These are phyloP conservation scores for Peromyscus melanophrys DNA, from an alignment of 2,797 vertebrate species.

Conservation along the genomic window DNA sequence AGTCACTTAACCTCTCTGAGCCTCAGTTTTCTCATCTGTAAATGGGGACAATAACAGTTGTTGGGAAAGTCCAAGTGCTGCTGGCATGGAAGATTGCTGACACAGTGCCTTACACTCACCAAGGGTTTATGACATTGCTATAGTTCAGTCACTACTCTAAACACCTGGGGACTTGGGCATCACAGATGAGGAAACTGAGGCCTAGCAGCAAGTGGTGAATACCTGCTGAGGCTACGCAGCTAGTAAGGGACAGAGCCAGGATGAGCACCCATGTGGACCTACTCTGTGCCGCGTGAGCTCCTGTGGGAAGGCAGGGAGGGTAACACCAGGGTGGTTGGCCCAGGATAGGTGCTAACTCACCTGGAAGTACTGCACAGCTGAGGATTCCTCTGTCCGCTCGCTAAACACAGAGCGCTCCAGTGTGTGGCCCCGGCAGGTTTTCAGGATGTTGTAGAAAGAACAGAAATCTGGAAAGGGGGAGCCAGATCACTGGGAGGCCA, in stretches of 20 bases:
- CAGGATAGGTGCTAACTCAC: constrained; percentile 83
- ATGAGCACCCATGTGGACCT: not conserved
- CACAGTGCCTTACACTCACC: constrained; percentile 8
- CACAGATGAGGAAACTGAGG: constrained; percentile 77
- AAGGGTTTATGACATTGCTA: not conserved
- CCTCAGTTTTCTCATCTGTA: constrained; percentile 85
- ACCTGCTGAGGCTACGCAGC: not conserved
- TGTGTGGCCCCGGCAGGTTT: constrained; percentile 94
- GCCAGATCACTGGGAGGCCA: not conserved
- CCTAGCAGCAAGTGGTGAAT: constrained; percentile 8
- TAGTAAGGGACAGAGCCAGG: constrained; percentile 52
- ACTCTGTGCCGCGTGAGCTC: not conserved
- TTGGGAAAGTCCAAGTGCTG: constrained; percentile 61
- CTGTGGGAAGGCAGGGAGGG: not conserved
- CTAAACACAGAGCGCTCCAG: constrained; percentile 95
- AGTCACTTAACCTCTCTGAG: constrained; percentile 84
- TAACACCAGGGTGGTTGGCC: not conserved
- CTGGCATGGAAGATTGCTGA: not conserved
- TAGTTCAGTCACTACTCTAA: not conserved
- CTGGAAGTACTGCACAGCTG: constrained; percentile 99
- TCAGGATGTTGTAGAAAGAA: constrained; percentile 97
- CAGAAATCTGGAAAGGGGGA: constrained; percentile 93
- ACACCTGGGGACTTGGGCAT: not conserved
- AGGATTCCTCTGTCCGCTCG: constrained; percentile 97
- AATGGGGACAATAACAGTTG: constrained; percentile 79